Conservation (phyloP, 1,140 invertebrate genomes). For the Trachelipus rathkii region DNA sequence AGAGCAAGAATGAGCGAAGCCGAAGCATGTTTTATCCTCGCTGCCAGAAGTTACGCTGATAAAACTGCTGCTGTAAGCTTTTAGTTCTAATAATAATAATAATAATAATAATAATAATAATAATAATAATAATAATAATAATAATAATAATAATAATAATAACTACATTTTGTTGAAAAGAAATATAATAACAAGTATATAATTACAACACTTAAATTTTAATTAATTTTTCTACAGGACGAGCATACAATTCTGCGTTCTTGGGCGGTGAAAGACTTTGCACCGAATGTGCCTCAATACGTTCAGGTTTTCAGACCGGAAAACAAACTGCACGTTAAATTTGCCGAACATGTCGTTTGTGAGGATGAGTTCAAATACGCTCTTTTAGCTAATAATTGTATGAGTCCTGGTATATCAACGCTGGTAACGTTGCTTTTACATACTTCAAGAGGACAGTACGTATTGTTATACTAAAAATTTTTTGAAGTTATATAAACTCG, state of each 20-base stretch:
- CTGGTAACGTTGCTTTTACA: constrained; percentile 90
- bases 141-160: too few relatives aligned
- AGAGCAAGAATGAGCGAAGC: constrained; percentile 93
- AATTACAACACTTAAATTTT: too few relatives aligned
- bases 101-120: too few relatives aligned
- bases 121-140: too few relatives aligned
- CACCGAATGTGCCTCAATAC: constrained; percentile 91
- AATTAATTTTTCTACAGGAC: constrained; percentile 58
- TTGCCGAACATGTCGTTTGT: constrained; percentile 95
- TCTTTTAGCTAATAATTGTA: constrained; percentile 92
- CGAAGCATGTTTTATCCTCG: constrained; percentile 91
- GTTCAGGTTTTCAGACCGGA: constrained; percentile 97
- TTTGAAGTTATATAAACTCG: too few relatives aligned
- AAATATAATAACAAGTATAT: too few relatives aligned
- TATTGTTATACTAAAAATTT: constrained; percentile 45
- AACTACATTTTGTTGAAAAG: too few relatives aligned
- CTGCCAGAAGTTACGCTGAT: constrained; percentile 92
- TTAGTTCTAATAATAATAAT: too few relatives aligned
- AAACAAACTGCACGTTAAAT: constrained; percentile 97
- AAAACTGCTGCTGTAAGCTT: constrained; percentile 80
- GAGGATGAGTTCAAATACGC: constrained; percentile 96
- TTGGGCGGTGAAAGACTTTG: constrained; percentile 98
- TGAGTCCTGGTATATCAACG: constrained; percentile 93
- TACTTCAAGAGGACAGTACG: constrained; percentile 93
- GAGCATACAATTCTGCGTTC: constrained; percentile 94